Evolutionary conservation across 1,140 invertebrate genomes (phyloP).

Genomic region (Cryptotermes secundus): DNA sequence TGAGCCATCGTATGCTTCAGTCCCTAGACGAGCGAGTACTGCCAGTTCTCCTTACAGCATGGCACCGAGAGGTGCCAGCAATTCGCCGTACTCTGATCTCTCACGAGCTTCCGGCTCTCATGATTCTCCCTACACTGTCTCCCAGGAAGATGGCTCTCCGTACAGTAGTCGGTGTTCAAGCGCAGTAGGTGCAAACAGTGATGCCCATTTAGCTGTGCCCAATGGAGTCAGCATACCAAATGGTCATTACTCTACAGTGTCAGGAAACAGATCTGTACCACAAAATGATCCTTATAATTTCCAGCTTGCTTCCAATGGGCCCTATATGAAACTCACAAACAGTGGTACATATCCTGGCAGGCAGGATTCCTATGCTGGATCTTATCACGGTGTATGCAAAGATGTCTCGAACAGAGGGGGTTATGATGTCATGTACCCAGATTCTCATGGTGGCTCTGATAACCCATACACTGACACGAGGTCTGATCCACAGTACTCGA

Average conservation of each 20-base stretch:
- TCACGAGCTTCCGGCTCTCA: neutral
- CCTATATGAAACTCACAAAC: neutral
- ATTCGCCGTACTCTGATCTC: neutral
- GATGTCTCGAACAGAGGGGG: neutral
- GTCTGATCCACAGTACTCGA: neutral
- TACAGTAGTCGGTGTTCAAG: neutral
- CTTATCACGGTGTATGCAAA: neutral
- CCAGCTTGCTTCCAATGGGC: neutral
- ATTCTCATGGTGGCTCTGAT: neutral
- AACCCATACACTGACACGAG: neutral
- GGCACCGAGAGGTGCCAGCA: neutral
- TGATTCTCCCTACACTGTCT: neutral
- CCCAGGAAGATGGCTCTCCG: conserved; percentile 5
- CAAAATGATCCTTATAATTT: neutral
- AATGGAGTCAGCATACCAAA: neutral
- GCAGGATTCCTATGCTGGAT: neutral
- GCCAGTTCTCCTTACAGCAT: neutral
- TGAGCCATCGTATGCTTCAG: neutral
- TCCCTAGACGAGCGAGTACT: neutral
- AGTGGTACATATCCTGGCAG: neutral
- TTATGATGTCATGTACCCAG: neutral
- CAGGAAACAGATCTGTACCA: neutral
- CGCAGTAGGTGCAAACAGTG: neutral
- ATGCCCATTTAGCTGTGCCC: neutral
- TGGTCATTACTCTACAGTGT: neutral